Evolutionary conservation across 2,888 invertebrate species (phyloP).

Genomic region (Pseudococcus viburni): DNA sequence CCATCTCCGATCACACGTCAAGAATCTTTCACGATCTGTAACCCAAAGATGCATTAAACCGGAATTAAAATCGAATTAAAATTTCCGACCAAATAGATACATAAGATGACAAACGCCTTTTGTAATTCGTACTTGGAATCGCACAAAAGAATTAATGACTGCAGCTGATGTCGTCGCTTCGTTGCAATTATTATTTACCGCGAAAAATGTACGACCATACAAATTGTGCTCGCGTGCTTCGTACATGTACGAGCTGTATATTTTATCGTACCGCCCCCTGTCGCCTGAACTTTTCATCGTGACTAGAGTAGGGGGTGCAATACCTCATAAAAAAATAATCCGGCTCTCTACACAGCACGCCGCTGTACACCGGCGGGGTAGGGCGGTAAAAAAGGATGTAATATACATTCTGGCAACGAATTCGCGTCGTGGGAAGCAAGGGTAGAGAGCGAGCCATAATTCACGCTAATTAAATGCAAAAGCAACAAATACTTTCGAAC

Average conservation of each 20-base stretch:
- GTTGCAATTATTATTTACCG: neutral
- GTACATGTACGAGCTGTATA: neutral
- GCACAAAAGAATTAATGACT: neutral
- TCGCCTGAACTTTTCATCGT: neutral
- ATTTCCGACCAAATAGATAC: neutral
- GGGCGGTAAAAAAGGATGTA: neutral
- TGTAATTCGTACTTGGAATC: neutral
- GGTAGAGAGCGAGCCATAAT: slow-evolving; percentile 1
- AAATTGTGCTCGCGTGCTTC: neutral
- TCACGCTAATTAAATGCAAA: slow-evolving; percentile 55
- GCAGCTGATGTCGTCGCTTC: neutral
- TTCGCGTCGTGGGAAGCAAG: neutral
- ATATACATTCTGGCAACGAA: slow-evolving; percentile 34
- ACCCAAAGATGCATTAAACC: neutral
- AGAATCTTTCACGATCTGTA: neutral
- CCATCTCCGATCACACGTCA: neutral
- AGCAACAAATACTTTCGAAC: slow-evolving; percentile 54
- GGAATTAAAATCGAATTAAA: neutral
- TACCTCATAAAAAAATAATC: slow-evolving; percentile 35
- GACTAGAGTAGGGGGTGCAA: neutral
- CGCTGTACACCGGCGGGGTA: neutral
- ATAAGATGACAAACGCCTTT: neutral
- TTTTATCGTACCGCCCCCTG: neutral
- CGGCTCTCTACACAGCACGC: neutral
- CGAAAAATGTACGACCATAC: neutral